Evolutionary conservation across 2,888 invertebrate genomes (phyloP).

Genomic region (Noctua pronuba): DNA sequence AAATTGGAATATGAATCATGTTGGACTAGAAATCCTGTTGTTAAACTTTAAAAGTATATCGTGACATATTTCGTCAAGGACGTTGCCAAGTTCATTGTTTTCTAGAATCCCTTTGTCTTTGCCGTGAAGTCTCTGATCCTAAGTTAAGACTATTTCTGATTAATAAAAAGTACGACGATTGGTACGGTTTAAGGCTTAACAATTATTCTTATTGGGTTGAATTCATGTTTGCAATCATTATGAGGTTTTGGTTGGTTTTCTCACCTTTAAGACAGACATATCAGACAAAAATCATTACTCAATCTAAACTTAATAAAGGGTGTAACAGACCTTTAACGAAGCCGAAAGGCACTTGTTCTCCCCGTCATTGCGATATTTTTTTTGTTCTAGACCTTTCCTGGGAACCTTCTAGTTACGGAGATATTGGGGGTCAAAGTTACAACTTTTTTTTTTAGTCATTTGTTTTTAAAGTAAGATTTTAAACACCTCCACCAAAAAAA

Average conservation of each 20-base stretch:
- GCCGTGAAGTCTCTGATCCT: too few species aligned
- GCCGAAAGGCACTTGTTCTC: too few species aligned
- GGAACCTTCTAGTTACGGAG: too few species aligned
- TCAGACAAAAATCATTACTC: not conserved
- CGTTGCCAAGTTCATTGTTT: not conserved
- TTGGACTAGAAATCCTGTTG: slow-evolving; percentile 28
- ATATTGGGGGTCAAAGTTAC: too few species aligned
- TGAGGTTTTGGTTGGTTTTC: not conserved
- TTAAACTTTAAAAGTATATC: not conserved
- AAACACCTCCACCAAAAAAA: too few species aligned
- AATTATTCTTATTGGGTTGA: not conserved
- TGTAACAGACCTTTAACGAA: too few species aligned
- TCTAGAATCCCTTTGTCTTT: slow-evolving; percentile 2
- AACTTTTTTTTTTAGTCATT: too few species aligned
- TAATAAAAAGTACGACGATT: not conserved
- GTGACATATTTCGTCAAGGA: slow-evolving; percentile 9
- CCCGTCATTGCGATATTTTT: too few species aligned
- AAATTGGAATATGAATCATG: slow-evolving; percentile 41
- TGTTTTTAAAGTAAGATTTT: too few species aligned
- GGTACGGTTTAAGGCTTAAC: not conserved
- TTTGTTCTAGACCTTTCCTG: too few species aligned
- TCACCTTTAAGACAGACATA: not conserved
- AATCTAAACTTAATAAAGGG: not conserved
- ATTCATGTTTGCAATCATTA: not conserved
- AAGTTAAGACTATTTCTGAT: not conserved